Conservation (phyloP, 2,113 vertebrate species). For the Lonchura striata region DNA sequence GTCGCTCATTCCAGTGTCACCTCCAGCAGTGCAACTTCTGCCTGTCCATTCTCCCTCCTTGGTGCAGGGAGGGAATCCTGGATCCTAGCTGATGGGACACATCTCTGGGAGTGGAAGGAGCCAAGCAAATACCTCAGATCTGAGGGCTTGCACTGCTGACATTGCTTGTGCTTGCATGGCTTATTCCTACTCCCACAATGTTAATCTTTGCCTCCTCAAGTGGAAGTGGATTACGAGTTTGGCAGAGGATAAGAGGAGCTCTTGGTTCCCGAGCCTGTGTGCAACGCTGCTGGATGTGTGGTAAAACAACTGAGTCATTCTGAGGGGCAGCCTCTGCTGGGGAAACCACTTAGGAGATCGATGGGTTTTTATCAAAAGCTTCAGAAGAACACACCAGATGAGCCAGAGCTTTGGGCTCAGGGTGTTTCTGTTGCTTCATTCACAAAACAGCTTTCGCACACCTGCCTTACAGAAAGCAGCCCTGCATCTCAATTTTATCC, state of each 20-base stretch:
- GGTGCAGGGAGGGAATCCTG: neutral
- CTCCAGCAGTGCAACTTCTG: neutral
- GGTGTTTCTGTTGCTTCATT: neutral
- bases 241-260: slow-evolving; percentile 39
- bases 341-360: neutral
- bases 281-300: neutral
- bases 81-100: neutral
- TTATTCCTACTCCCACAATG: slow-evolving; percentile 11
- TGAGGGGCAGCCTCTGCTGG: slow-evolving; percentile 4
- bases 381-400: neutral
- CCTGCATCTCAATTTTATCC: neutral
- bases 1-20: neutral
- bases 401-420: neutral
- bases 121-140: neutral
- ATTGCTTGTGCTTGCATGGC: neutral
- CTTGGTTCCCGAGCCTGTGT: neutral
- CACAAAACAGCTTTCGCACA: neutral
- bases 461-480: neutral
- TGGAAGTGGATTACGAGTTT: neutral
- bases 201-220: slow-evolving; percentile 7
- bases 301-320: neutral
- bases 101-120: neutral
- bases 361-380: neutral
- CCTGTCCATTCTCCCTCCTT: neutral
- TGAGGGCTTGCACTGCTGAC: neutral